Evolutionary conservation across 2,888 invertebrate species (phyloP), one percentile per base, ranked within the genome.

Genomic region (Cyclophora albipunctata): DNA sequence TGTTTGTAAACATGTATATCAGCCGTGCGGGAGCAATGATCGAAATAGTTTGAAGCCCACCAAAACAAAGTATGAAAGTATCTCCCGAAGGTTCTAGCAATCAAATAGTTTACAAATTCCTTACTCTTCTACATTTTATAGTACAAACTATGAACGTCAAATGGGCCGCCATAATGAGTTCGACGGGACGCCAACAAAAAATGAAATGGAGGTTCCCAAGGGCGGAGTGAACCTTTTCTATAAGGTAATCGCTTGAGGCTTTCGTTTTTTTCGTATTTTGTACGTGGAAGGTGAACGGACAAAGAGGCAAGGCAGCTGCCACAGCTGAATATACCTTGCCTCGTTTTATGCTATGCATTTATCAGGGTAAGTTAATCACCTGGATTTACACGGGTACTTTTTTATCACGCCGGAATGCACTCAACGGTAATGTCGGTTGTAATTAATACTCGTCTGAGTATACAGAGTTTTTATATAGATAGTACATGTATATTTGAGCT

Each of bases 281-380:
- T 35, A 20, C 78, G 63, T 75, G 66, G 78, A 78, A 78, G 73
- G 71, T 64, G 54, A 63, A 67, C 67, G 66, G 59, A 84, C 81
- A 85, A 81, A 81, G 83, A 77, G 74, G 72, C 75, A 66, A 68
- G 66, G 66, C 85, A 86, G 85, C 82, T 86, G 87, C 71, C 64
- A 73, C 85, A 86, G 80, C 85, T 81, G 84, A 77, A 71, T 62
- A 59, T 59, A 63, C 33, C 34, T 45, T 46, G 49, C 48, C 51
- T 46, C 7, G 35, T 40, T 41, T 51, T 46, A 52, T 45, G 46
- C 48, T 47, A 47, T 42, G 37, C 45, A 48, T 51, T 45, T 49
- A 45, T 42, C 34, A 42, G 37, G 37, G 4, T 37, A 37, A 37
- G 37, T 37, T 37, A 37, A 37, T 41, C 76, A 78, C 69, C 70